phyloP scores from a whole-genome alignment of 2,888 invertebrate species.

The Pristionchus fissidentatus region DNA sequence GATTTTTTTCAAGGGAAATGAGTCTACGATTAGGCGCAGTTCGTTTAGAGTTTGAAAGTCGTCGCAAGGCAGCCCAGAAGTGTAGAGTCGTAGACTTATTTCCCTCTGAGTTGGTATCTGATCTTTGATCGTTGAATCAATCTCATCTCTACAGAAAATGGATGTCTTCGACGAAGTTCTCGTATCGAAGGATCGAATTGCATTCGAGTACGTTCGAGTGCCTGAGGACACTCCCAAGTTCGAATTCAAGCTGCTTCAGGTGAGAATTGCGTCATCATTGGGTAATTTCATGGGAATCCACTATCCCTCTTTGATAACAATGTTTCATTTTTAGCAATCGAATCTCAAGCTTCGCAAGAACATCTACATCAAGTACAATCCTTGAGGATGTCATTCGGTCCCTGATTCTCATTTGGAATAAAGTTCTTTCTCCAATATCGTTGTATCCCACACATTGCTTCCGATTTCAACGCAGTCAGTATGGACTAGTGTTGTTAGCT shows the following conservation, averaged over 20 bases:
- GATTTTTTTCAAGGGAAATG: too few relatives aligned
- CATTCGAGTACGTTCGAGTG: constrained; percentile 55
- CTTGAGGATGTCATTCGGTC: constrained; percentile 28
- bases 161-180: constrained; percentile 50
- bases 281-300: background rate
- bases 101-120: background rate
- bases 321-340: background rate
- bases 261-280: too few relatives aligned
- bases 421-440: too few relatives aligned
- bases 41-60: too few relatives aligned
- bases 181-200: constrained; percentile 53
- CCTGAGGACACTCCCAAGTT: constrained; percentile 52
- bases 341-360: constrained; percentile 52
- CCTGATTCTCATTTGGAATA: too few relatives aligned
- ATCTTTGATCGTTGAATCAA: constrained; percentile 4
- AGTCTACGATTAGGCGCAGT: too few relatives aligned
- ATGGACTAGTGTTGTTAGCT: too few relatives aligned
- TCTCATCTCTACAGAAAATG: constrained; percentile 46
- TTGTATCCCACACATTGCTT: too few relatives aligned
- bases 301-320: background rate
- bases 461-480: too few relatives aligned
- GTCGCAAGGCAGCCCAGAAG: too few relatives aligned
- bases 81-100: too few relatives aligned
- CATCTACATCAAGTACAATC: constrained; percentile 56
- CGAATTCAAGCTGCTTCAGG: constrained; percentile 52